phyloP scores from a whole-genome alignment of 1,140 invertebrate species.

The Episyrphus balteatus region DNA sequence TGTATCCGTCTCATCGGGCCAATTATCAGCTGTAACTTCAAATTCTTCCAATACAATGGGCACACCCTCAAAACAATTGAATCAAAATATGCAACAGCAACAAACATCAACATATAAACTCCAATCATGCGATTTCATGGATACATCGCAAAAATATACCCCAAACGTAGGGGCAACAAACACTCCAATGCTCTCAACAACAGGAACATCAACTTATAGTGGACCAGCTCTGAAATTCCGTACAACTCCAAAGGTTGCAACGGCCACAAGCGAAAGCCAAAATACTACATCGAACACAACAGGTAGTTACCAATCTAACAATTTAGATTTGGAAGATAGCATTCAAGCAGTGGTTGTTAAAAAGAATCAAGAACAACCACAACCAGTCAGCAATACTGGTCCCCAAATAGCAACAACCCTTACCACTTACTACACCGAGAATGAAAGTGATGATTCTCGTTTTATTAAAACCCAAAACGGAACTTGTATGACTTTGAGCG shows the following conservation, averaged over 20 bases:
- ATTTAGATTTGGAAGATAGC: constrained; percentile 27
- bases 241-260: background rate
- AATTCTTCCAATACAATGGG: too few species aligned
- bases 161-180: background rate
- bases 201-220: background rate
- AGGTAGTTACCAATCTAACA: constrained; percentile 11
- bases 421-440: constrained; percentile 21
- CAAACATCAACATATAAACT: too few species aligned
- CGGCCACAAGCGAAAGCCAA: background rate
- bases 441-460: constrained; percentile 11
- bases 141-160: background rate
- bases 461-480: constrained; percentile 16
- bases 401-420: constrained; percentile 19
- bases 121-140: too few species aligned
- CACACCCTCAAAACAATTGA: too few species aligned
- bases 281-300: constrained; percentile 11
- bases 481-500: constrained; percentile 21
- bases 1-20: too few species aligned
- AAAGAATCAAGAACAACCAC: constrained; percentile 28
- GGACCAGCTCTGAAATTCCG: too few species aligned
- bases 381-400: constrained; percentile 11
- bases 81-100: too few species aligned
- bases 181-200: background rate
- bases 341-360: constrained; percentile 30
- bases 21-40: too few species aligned